Conservation (phyloP, 2,797 vertebrate species). For the Muscicapa striata region DNA sequence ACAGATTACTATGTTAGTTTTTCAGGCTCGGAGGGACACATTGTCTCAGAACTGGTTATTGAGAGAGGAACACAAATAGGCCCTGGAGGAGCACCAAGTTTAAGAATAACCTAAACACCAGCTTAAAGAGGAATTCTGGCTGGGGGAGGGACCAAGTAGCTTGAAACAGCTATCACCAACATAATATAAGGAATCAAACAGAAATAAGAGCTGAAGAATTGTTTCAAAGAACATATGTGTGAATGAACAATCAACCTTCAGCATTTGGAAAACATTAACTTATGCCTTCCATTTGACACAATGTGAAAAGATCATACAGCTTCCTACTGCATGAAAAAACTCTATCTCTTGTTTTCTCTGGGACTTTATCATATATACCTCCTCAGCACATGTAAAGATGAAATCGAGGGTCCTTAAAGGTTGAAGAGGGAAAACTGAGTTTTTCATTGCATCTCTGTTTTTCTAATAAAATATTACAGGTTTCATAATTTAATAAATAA, state of each 20-base stretch:
- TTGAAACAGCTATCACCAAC: neutral
- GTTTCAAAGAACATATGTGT: neutral
- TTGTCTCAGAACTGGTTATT: neutral
- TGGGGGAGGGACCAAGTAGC: neutral
- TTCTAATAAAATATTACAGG: neutral
- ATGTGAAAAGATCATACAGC: neutral
- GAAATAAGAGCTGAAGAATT: neutral
- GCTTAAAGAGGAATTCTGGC: neutral
- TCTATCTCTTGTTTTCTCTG: neutral
- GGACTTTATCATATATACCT: neutral
- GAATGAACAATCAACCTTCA: neutral
- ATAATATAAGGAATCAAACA: neutral
- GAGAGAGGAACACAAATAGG: neutral
- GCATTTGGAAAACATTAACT: neutral
- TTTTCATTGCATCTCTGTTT: neutral
- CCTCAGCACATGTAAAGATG: neutral
- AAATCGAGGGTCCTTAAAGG: neutral
- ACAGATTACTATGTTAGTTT: constrained; percentile 2
- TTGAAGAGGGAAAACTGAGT: neutral
- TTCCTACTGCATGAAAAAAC: neutral
- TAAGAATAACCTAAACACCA: neutral
- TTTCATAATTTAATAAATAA: neutral
- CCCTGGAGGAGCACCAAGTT: neutral
- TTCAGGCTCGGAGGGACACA: neutral
- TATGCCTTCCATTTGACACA: neutral